A percentile compares a stretch with the other conserved stretches of the same genome.
phyloP scores from a whole-genome alignment of 2,888 invertebrate species.

The Parnassius apollo region DNA sequence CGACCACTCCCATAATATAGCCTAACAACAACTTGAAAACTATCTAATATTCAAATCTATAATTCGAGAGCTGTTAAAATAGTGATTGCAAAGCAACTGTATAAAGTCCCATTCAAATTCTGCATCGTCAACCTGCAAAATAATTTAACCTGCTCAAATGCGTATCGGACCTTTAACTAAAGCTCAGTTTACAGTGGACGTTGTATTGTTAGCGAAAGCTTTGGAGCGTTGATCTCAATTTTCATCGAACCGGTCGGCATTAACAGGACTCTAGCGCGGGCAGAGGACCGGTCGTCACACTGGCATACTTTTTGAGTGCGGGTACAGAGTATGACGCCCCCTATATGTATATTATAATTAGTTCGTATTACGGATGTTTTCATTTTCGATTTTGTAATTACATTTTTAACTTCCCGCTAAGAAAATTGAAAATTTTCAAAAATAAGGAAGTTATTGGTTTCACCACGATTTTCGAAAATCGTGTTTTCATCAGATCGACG shows the following conservation, averaged over 20 bases:
- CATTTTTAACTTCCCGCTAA: no score
- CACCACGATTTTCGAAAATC: no score
- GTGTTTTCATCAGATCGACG: no score
- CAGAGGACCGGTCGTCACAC: slow-evolving; percentile 26
- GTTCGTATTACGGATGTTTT: no score
- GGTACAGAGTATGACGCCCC: neutral
- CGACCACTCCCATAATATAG: no score
- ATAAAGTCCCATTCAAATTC: slow-evolving; percentile 5
- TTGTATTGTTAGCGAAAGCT: slow-evolving; percentile 17
- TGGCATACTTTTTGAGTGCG: slow-evolving; percentile 21
- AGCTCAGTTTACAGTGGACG: slow-evolving; percentile 11
- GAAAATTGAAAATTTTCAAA: no score
- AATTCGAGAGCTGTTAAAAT: slow-evolving; percentile 10
- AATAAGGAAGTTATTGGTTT: no score
- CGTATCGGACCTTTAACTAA: neutral
- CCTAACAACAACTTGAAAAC: neutral
- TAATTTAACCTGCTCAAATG: neutral
- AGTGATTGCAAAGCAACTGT: slow-evolving; percentile 10
- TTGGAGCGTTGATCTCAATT: slow-evolving; percentile 14
- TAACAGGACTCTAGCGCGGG: slow-evolving; percentile 14
- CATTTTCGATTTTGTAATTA: no score
- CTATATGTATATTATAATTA: neutral
- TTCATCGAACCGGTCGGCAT: slow-evolving; percentile 16
- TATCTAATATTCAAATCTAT: neutral
- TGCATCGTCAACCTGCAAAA: neutral